These are phyloP conservation scores for Cromileptes altivelis DNA, from an alignment of 2,113 vertebrate genomes.

Conservation along the genomic window DNA sequence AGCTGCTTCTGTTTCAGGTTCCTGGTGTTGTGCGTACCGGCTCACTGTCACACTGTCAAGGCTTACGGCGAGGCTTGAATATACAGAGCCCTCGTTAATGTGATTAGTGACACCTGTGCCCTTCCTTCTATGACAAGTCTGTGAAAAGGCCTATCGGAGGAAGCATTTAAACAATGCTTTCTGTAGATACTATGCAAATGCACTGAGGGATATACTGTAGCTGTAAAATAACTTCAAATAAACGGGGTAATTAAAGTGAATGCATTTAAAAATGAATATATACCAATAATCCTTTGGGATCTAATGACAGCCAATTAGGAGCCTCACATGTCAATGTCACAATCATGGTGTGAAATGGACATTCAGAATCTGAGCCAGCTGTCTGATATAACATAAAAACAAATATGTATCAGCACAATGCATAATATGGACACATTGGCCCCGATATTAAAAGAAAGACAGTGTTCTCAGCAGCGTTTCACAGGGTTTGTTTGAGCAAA, in stretches of 20 bases:
- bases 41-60: not conserved
- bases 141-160: not conserved
- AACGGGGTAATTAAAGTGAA: not conserved
- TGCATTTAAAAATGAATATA: not conserved
- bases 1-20: not conserved
- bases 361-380: slow-evolving; percentile 1
- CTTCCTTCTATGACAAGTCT: not conserved
- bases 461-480: not conserved
- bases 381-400: not conserved
- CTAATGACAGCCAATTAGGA: not conserved
- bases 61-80: not conserved
- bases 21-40: not conserved
- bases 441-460: not conserved
- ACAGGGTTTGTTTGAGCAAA: not conserved
- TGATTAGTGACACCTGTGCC: not conserved
- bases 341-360: not conserved
- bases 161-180: not conserved
- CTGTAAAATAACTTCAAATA: not conserved
- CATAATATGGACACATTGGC: not conserved
- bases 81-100: not conserved
- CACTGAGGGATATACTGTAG: not conserved
- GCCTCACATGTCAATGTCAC: not conserved
- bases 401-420: not conserved
- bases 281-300: not conserved
- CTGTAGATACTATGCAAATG: not conserved